phyloP scores from a whole-genome alignment of 2,797 vertebrate genomes.

The Rhabdomys pumilio region DNA sequence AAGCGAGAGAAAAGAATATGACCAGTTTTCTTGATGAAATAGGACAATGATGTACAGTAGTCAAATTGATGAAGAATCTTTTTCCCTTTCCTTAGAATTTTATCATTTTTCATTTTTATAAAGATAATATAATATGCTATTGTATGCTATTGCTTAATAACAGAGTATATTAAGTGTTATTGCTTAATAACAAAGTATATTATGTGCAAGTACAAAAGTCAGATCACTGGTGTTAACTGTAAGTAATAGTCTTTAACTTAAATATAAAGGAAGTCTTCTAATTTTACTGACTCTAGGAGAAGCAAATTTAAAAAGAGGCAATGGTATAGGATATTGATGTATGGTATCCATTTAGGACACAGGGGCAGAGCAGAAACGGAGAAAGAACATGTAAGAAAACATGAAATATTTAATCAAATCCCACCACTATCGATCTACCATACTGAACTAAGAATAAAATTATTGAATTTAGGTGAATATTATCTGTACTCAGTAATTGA shows the following conservation, averaged over 20 bases:
- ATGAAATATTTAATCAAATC: slow-evolving; percentile 22
- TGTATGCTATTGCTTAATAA: neutral
- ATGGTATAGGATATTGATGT: neutral
- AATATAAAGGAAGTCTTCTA: neutral
- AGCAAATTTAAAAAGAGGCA: neutral
- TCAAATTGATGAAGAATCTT: neutral
- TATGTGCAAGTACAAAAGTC: neutral
- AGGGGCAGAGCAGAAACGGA: neutral
- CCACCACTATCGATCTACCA: neutral
- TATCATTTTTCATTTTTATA: neutral
- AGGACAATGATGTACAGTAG: neutral
- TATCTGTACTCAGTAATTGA: neutral
- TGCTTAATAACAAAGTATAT: neutral
- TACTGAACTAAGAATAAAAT: neutral
- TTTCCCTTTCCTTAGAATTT: neutral
- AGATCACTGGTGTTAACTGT: neutral
- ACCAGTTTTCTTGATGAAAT: neutral
- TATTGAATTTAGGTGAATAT: neutral
- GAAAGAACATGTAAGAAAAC: neutral
- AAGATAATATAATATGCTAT: neutral
- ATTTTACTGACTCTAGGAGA: neutral
- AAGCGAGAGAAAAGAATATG: neutral
- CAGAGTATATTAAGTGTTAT: neutral
- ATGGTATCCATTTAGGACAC: neutral
- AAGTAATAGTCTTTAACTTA: neutral